Conservation (phyloP, 35 echinoderm and acorn worm species). For the Lytechinus variegatus region DNA sequence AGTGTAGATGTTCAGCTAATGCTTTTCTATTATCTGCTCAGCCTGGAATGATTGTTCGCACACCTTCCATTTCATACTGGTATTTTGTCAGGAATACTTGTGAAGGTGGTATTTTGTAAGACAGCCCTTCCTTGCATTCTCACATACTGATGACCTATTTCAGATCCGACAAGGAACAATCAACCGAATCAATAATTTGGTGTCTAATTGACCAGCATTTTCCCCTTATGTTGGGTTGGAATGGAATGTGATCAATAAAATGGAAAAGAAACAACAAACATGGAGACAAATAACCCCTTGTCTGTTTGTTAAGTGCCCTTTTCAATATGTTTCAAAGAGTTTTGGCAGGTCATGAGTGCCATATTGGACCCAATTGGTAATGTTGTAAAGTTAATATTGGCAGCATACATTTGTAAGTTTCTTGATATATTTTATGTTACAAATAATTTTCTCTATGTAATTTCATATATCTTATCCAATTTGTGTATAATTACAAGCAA, state of each 20-base stretch:
- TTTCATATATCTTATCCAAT: neutral
- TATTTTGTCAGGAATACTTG: neutral
- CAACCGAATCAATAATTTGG: neutral
- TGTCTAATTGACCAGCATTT: slow-evolving; percentile 10
- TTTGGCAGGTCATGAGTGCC: neutral
- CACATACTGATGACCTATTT: neutral
- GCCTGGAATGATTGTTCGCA: neutral
- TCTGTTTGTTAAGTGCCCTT: neutral
- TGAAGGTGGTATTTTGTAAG: neutral
- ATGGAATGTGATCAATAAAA: slow-evolving; percentile 13
- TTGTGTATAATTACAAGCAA: too few species aligned
- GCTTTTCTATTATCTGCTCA: neutral
- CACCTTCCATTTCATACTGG: neutral
- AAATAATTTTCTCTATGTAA: neutral
- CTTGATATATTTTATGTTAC: neutral
- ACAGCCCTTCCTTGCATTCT: neutral
- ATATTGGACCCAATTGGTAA: neutral
- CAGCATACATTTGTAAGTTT: too few species aligned
- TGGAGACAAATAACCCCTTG: neutral
- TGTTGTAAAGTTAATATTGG: too few species aligned
- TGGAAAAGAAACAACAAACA: neutral
- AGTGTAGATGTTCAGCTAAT: neutral
- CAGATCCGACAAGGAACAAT: neutral
- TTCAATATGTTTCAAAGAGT: neutral
- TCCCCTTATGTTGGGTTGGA: neutral